Percentiles rank a stretch among this genome's conserved stretches.
Conservation (phyloP, 2,888 invertebrate genomes). For the Anorthoa munda region DNA sequence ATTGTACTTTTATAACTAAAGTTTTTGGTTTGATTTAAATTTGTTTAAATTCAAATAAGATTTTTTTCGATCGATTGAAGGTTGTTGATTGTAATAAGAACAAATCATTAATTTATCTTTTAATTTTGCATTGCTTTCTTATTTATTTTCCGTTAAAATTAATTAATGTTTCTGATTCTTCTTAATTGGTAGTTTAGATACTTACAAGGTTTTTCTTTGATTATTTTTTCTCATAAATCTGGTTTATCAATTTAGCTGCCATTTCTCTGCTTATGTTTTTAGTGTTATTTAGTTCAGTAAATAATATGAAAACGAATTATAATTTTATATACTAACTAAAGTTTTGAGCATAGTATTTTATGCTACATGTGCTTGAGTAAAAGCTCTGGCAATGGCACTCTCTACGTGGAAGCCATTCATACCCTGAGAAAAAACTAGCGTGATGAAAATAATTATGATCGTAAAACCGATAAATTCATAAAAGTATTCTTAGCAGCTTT, state of each 20-base stretch:
- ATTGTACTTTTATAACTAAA: neutral
- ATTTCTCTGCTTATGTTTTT: neutral
- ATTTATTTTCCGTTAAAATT: neutral
- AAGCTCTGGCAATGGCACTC: neutral
- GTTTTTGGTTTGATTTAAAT: too few species aligned
- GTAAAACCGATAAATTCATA: neutral
- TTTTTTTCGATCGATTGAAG: neutral
- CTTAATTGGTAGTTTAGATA: neutral
- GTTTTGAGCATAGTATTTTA: constrained; percentile 16
- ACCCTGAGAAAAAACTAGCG: neutral
- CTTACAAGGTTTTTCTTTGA: neutral
- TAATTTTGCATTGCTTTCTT: neutral
- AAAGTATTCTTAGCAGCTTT: neutral
- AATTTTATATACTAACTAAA: too few species aligned
- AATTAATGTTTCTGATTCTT: neutral
- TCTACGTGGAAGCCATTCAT: neutral
- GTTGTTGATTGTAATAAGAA: neutral
- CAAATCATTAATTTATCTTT: neutral
- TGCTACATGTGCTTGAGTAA: constrained; percentile 1
- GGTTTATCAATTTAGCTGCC: neutral
- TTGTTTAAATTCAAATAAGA: too few species aligned
- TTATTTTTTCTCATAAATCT: neutral
- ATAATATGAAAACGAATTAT: neutral
- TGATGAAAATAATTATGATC: neutral
- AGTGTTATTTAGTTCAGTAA: neutral